A percentile compares a stretch with the other conserved stretches of the same genome.
phyloP scores from a whole-genome alignment of 1,140 invertebrate genomes.

The Paramacrobiotus metropolitanus region DNA sequence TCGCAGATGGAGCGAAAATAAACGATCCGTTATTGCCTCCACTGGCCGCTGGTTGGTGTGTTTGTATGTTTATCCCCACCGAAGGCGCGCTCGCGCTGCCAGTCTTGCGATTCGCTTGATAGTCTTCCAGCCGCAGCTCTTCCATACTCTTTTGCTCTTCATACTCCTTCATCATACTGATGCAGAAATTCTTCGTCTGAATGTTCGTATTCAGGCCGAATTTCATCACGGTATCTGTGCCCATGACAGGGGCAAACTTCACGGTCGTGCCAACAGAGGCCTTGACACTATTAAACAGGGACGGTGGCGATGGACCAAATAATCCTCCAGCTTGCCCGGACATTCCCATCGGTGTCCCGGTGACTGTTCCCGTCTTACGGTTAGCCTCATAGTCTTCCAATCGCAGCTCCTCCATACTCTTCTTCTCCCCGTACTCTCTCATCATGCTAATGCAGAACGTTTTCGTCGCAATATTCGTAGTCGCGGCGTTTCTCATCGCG shows the following conservation, averaged over 20 bases:
- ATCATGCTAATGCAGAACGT: slow-evolving; percentile 54
- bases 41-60: slow-evolving; percentile 2
- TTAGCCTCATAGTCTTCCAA: slow-evolving; percentile 75
- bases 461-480: slow-evolving; percentile 57
- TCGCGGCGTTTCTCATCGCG: slow-evolving; percentile 58
- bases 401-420: slow-evolving; percentile 75
- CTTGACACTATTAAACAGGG: slow-evolving; percentile 14
- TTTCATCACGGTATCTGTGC: slow-evolving; percentile 73
- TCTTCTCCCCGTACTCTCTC: slow-evolving; percentile 69
- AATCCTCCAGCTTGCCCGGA: slow-evolving; percentile 12
- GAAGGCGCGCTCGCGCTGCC: slow-evolving; percentile 14
- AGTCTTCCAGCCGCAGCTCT: slow-evolving; percentile 79
- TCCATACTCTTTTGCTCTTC: slow-evolving; percentile 65
- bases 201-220: slow-evolving; percentile 54
- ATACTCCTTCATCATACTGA: slow-evolving; percentile 53
- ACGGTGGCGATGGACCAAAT: no score
- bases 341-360: slow-evolving; percentile 13
- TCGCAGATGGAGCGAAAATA: no score
- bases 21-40: slow-evolving; percentile 9
- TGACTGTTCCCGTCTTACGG: slow-evolving; percentile 38
- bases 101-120: slow-evolving; percentile 62
- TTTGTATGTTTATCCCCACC: slow-evolving; percentile 8
- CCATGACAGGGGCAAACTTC: slow-evolving; percentile 63
- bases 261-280: slow-evolving; percentile 39
- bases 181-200: slow-evolving; percentile 73